A percentile compares a stretch with the other conserved stretches of the same genome.
These are phyloP conservation scores for Tenthredo notha DNA, from an alignment of 2,888 invertebrate species.

Conservation along the genomic window DNA sequence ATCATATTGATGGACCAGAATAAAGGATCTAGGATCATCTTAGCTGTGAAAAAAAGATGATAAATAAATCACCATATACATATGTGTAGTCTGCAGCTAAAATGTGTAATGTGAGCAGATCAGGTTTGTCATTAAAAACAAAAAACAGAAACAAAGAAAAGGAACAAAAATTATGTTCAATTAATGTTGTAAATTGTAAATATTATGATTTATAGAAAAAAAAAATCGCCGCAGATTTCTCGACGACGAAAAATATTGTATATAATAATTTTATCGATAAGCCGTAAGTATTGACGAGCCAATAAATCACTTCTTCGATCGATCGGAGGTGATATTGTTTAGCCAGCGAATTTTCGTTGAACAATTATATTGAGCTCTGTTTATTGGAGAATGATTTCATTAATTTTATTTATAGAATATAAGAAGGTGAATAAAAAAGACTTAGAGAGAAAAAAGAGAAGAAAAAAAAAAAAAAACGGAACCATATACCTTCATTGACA, in stretches of 20 bases:
- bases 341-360: neutral
- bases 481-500: neutral
- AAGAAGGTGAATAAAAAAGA: neutral
- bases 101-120: neutral
- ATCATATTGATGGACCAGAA: neutral
- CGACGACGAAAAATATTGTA: neutral
- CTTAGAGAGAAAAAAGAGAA: too few species aligned
- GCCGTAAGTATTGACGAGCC: neutral
- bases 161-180: neutral
- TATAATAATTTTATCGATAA: slow-evolving; percentile 15
- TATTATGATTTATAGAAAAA: neutral
- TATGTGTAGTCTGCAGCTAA: neutral
- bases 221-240: neutral
- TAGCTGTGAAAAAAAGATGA: neutral
- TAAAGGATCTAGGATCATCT: neutral
- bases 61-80: neutral
- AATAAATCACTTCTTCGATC: neutral
- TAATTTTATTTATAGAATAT: neutral
- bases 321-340: neutral
- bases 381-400: slow-evolving; percentile 14
- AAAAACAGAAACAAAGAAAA: neutral
- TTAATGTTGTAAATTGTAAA: slow-evolving; percentile 13
- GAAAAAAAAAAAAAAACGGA: neutral
- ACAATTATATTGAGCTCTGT: neutral
- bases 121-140: neutral